Base-by-base conservation (phyloP, 1,140 invertebrate species). In the Plectrocnemia conspersa region DNA sequence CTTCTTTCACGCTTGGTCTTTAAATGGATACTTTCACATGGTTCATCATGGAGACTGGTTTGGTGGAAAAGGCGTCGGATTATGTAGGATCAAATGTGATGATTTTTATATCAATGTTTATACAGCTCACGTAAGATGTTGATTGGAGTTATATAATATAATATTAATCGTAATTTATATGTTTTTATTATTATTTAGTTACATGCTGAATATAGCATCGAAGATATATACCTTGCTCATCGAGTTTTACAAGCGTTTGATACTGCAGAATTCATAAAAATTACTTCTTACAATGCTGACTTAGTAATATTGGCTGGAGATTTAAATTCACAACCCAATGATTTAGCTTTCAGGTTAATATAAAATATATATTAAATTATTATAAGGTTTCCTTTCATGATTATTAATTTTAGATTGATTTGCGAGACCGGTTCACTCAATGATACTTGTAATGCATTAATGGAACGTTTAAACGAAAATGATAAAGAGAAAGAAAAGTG, bases 1-100 rank as follows among this genome's bases (percentile, higher is more conserved):
- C 0, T 85, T 95, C 65, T 94, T 92, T 63, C 89, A 95, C 71
- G 83, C 86, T 54, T 98, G 91, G 85, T 81, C 90, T 23, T 73
- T 98, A n/a, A 98, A 98, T 79, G 95, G 95, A 2, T 97, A 97
- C 67, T 85, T 94, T 46, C 95, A 98, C 69, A 96, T 95, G 73
- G 79, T 98, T 59, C 89, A 93, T 40, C 94, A 97, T 74, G 95
- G 91, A 1, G 95, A 98, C 69, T 98, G 95, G 95, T 98, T 96
- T 75, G 95, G 92, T 45, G 95, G 94, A 5, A 98, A 98, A 81
- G 93, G 93, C 27, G 83, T 97, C 45, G 94, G 92, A 9, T 70
- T 98, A n/a, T 93, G 88, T 64, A 81, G 81, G 64, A 77, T 96
- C 7, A 73, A 82, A 55, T 70, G 82, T 52, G 73, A 81, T 15